Conservation (phyloP, 2,888 invertebrate genomes). For the Acleris holmiana region DNA sequence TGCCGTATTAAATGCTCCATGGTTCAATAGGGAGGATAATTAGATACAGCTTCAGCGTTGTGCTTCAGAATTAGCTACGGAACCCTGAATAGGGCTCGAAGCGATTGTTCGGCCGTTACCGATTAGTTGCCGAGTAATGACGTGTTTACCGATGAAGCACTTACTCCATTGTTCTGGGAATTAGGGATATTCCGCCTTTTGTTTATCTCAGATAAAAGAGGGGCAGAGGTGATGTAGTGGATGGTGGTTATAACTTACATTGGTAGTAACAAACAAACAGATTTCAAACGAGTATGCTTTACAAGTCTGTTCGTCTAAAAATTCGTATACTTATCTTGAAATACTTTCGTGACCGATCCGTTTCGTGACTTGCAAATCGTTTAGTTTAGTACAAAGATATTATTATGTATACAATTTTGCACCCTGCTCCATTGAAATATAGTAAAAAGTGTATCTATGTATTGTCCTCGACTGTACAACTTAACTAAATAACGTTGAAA, state of each 20-base stretch:
- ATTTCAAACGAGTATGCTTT: no score
- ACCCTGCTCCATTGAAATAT: no score
- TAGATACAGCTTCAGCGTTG: not conserved
- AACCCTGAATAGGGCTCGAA: not conserved
- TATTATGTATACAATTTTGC: no score
- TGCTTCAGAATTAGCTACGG: not conserved
- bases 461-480: no score
- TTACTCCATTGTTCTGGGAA: constrained; percentile 1
- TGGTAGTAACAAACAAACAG: no score
- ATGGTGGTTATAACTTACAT: not conserved
- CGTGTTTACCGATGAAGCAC: constrained; percentile 7
- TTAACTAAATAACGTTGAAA: no score
- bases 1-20: no score
- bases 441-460: no score
- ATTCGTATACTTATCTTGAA: not conserved
- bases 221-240: not conserved
- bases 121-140: constrained; percentile 9
- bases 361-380: no score
- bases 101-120: constrained; percentile 5
- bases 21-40: not conserved
- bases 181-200: not conserved
- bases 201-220: not conserved
- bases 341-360: no score
- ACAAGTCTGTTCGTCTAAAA: not conserved
- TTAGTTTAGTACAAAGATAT: no score